A percentile compares a stretch with the other conserved stretches of the same genome.
Evolutionary conservation across 1,140 invertebrate genomes (phyloP).

Genomic region (Solenopsis fugax): DNA sequence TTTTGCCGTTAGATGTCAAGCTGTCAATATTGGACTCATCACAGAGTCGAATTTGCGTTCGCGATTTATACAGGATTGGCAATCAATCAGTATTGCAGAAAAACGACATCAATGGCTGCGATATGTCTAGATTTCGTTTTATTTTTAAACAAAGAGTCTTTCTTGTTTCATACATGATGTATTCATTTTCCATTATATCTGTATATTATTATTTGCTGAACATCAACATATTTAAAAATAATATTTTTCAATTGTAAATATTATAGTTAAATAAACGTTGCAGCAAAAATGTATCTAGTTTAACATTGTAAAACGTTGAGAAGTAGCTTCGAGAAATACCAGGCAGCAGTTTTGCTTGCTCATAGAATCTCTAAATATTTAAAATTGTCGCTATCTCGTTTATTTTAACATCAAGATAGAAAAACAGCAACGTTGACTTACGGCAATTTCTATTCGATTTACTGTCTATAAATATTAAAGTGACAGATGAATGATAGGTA

Average conservation of each 20-base stretch:
- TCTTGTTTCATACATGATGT: neutral
- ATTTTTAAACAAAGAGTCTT: neutral
- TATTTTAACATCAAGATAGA: neutral
- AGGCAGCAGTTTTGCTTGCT: neutral
- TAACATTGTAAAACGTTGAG: neutral
- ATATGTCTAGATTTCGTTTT: neutral
- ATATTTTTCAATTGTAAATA: neutral
- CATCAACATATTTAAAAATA: neutral
- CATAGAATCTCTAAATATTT: constrained; percentile 11
- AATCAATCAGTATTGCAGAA: constrained; percentile 49
- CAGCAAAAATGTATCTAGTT: neutral
- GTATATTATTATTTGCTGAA: neutral
- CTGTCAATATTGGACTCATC: constrained; percentile 46
- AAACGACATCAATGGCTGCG: constrained; percentile 15
- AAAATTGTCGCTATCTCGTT: neutral
- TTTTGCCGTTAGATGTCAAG: constrained; percentile 23
- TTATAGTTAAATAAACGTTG: neutral
- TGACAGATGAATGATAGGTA: too few species aligned
- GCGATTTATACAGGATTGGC: constrained; percentile 46
- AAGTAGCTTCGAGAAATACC: neutral
- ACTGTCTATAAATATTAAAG: neutral
- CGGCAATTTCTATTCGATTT: neutral
- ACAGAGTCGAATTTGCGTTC: constrained; percentile 34
- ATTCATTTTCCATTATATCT: neutral
- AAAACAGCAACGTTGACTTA: neutral